Evolutionary conservation across 2,797 vertebrate genomes (phyloP).

Genomic region (Choloepus didactylus): DNA sequence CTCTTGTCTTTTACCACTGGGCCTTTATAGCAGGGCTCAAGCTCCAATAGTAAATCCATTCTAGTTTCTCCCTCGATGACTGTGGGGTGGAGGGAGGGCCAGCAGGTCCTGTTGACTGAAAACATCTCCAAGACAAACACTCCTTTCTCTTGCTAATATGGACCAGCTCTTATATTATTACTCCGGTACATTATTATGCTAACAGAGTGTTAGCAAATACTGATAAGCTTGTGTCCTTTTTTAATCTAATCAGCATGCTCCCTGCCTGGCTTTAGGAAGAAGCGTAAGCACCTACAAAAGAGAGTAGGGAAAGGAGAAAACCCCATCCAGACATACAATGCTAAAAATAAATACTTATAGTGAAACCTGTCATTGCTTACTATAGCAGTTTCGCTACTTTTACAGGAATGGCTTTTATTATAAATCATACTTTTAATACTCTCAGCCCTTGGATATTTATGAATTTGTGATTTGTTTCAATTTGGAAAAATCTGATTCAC

Average conservation of each 20-base stretch:
- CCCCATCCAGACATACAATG: background rate
- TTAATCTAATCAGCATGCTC: background rate
- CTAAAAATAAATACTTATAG: constrained; percentile 40
- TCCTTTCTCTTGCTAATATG: constrained; percentile 50
- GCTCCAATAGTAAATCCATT: background rate
- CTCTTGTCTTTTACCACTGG: background rate
- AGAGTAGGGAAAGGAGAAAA: background rate
- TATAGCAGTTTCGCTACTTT: background rate
- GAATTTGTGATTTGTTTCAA: background rate
- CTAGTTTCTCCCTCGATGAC: background rate
- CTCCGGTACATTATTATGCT: background rate
- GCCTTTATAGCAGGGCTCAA: background rate
- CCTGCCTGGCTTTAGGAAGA: background rate
- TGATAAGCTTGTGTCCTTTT: background rate
- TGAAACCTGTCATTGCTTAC: background rate
- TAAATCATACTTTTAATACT: background rate
- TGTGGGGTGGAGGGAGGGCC: background rate
- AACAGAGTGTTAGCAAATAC: background rate
- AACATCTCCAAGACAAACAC: constrained; percentile 1
- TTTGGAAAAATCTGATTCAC: background rate
- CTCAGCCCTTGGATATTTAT: background rate
- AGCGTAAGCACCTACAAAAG: background rate
- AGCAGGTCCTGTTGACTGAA: background rate
- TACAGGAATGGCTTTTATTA: background rate
- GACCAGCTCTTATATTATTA: background rate